Percentiles rank a stretch among this genome's conserved stretches.
These are phyloP conservation scores for Cotesia chilonis DNA, from an alignment of 1,140 invertebrate genomes.

Conservation along the genomic window DNA sequence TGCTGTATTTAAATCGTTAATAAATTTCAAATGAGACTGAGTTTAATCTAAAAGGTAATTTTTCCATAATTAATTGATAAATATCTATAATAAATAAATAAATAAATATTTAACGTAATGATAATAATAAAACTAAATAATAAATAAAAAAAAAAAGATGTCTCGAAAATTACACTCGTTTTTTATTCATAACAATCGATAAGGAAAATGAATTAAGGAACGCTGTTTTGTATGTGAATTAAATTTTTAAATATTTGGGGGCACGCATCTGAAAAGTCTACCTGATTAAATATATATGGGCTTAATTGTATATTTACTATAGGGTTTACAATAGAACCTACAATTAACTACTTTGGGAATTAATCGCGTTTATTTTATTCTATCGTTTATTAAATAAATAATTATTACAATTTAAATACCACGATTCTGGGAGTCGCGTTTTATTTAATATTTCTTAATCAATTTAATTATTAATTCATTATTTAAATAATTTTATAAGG, in stretches of 20 bases:
- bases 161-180: background rate
- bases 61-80: constrained; percentile 6
- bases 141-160: background rate
- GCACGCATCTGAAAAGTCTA: constrained; percentile 64
- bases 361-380: constrained; percentile 28
- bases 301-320: constrained; percentile 65
- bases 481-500: no score
- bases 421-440: constrained; percentile 15
- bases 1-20: constrained; percentile 8
- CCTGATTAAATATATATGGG: constrained; percentile 67
- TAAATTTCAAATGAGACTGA: constrained; percentile 11
- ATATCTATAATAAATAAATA: background rate
- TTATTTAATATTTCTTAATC: no score
- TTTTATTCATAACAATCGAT: no score
- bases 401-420: constrained; percentile 12
- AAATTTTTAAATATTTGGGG: constrained; percentile 41
- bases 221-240: constrained; percentile 11
- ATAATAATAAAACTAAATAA: no score
- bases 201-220: constrained; percentile 2
- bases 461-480: no score
- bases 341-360: constrained; percentile 53
- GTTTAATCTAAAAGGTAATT: background rate
- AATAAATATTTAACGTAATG: no score
- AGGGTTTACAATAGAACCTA: constrained; percentile 64
- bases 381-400: background rate